phyloP scores from a whole-genome alignment of 2,888 invertebrate genomes.

The Chironomus riparius region DNA sequence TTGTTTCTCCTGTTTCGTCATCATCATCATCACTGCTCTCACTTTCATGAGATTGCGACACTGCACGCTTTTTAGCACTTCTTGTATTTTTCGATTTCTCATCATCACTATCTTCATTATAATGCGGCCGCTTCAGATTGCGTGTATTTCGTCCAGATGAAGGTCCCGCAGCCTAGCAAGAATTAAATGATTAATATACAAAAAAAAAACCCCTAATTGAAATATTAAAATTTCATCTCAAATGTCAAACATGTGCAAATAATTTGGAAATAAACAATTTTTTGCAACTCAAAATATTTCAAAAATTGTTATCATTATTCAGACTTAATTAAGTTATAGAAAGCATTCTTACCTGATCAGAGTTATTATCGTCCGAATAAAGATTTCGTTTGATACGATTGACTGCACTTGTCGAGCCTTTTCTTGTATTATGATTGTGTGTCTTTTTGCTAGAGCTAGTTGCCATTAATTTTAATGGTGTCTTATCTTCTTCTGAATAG shows the following conservation, averaged over 20 bases:
- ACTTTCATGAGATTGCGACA: slow-evolving; percentile 10
- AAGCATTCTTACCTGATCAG: slow-evolving; percentile 16
- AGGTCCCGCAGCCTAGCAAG: slow-evolving; percentile 18
- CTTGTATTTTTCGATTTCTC: slow-evolving; percentile 32
- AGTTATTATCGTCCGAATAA: slow-evolving; percentile 25
- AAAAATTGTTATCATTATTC: neutral
- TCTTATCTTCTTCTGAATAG: slow-evolving; percentile 25
- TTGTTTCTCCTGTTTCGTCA: slow-evolving; percentile 41
- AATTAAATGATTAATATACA: neutral
- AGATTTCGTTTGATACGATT: slow-evolving; percentile 11
- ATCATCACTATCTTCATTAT: slow-evolving; percentile 54
- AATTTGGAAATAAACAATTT: too few relatives aligned
- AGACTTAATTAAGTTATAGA: neutral
- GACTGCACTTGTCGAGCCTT: slow-evolving; percentile 8
- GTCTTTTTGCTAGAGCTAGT: neutral
- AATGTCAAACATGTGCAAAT: too few relatives aligned
- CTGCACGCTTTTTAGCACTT: neutral
- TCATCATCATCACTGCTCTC: slow-evolving; percentile 33
- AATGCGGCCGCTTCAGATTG: slow-evolving; percentile 45
- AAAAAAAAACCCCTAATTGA: neutral
- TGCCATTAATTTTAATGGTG: slow-evolving; percentile 8
- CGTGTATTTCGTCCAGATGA: slow-evolving; percentile 31
- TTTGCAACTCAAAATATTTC: neutral
- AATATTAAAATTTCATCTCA: too few relatives aligned
- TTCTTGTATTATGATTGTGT: slow-evolving; percentile 26